These are phyloP conservation scores for Xestia rhomboidea DNA, from an alignment of 2,888 invertebrate species.

Conservation along the genomic window DNA sequence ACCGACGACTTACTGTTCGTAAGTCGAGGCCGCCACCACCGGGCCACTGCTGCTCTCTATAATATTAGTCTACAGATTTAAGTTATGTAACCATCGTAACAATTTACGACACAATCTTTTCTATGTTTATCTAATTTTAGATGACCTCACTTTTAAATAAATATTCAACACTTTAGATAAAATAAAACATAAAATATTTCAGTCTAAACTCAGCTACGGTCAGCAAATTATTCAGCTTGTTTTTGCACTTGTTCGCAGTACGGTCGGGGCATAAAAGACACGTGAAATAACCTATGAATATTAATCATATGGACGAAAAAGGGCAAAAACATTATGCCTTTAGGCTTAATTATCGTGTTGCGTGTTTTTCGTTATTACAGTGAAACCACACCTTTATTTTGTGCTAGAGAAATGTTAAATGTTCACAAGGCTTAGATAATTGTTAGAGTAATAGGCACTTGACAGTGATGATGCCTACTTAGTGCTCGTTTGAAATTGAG, in stretches of 20 bases:
- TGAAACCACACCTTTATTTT: conserved; percentile 43
- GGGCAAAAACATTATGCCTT: conserved; percentile 57
- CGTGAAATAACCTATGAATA: conserved; percentile 65
- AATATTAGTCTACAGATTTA: neutral
- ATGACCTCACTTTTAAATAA: conserved; percentile 1
- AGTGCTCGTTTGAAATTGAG: conserved; percentile 2
- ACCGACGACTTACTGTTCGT: too few species aligned
- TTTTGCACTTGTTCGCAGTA: conserved; percentile 49
- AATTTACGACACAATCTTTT: neutral
- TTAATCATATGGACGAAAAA: conserved; percentile 60
- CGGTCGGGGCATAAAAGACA: conserved; percentile 51
- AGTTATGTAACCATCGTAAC: neutral
- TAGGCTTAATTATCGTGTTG: conserved; percentile 63
- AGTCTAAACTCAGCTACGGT: conserved; percentile 24
- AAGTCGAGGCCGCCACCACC: too few species aligned
- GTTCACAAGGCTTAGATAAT: conserved; percentile 35
- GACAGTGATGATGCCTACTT: conserved; percentile 18
- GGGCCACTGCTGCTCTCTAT: too few species aligned
- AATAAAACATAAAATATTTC: conserved; percentile 15
- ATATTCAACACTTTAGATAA: conserved; percentile 13
- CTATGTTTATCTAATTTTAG: neutral
- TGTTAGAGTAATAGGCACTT: conserved; percentile 28
- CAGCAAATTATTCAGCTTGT: conserved; percentile 52
- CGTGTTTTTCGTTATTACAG: conserved; percentile 58
- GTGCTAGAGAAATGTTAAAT: conserved; percentile 33